Base-by-base conservation (phyloP, 2,797 vertebrate species). In the Linurgus olivaceus region DNA sequence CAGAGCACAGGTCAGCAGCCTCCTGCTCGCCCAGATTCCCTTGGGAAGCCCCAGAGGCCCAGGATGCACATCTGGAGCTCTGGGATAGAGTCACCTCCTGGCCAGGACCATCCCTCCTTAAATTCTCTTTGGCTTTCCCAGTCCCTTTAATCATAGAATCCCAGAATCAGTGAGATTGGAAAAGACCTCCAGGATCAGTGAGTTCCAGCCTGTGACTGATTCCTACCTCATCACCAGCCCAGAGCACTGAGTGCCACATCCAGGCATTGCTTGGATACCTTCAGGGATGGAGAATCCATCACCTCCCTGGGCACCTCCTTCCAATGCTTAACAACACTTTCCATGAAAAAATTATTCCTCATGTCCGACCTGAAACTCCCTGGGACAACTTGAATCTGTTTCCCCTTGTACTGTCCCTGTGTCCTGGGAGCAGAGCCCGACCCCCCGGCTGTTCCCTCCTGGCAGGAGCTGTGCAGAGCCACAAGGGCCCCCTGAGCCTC, bases 351-450 rank as follows among this genome's bases (percentile, higher is more conserved):
- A 50, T 21, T 9, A n/a, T 26, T 38, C 50, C 28, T 57, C 2
- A 38, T 21, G 5, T 44, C 7, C 63, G 38, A 6, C 24, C 48
- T n/a, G 26, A 68, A 1, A 42, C 16, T 48, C 13, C 10, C 2
- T 18, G 7, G 55, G 1, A 7, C 48, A 55, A 1, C 11, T 9
- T 42, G 23, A 11, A 0, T 50, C 17, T 0, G 0, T 70, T 75
- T 6, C 55, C 2, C 0, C 31, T 50, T 3, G 3, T 54, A 24
- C 33, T 38, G 10, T 68, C 17, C 38, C 72, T 54, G 24, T 68
- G 47, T n/a, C 47, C 63, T 54, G 40, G 47, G 7, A 38, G 38
- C 38, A 86, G 4, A 68, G 16, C 17, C 33, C 0, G 0, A 52
- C 0, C 2, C 18, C 26, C 17, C 0, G 0, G n/a, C 47, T 52